Percentiles rank a stretch among this genome's conserved stretches.
Conservation (phyloP, 2,888 invertebrate genomes). For the Matsumyia berberina region DNA sequence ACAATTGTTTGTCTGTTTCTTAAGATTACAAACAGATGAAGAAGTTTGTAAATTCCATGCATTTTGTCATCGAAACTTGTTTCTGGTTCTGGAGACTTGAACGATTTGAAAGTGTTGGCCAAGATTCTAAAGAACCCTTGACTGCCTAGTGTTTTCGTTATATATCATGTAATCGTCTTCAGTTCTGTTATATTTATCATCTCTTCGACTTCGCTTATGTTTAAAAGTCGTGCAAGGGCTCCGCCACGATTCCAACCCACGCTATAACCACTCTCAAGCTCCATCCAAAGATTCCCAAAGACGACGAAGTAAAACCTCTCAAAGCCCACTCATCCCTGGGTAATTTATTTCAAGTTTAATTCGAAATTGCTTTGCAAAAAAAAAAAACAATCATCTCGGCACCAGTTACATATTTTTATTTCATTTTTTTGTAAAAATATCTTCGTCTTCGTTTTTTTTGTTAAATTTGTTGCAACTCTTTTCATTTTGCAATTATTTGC, state of each 20-base stretch:
- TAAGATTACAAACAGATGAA: no score
- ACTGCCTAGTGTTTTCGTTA: no score
- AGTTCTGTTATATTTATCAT: no score
- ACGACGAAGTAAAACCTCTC: not conserved
- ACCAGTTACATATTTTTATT: conserved; percentile 3
- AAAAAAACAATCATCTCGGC: conserved; percentile 15
- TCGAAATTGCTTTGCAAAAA: conserved; percentile 38
- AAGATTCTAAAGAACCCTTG: no score
- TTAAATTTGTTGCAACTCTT: not conserved
- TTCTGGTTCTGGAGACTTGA: no score
- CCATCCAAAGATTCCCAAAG: not conserved
- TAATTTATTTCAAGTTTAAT: conserved; percentile 48
- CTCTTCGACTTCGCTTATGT: not conserved
- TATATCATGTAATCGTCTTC: no score
- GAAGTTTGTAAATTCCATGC: no score
- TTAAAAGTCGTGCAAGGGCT: not conserved
- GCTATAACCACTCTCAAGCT: conserved; percentile 13
- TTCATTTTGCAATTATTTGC: conserved; percentile 38
- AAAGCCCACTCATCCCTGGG: conserved; percentile 33
- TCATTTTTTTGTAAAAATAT: not conserved
- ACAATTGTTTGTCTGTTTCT: no score
- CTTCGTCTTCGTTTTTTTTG: no score
- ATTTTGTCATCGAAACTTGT: no score
- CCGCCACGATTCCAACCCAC: conserved; percentile 2
- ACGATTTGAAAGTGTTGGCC: no score